Evolutionary conservation across 2,113 vertebrate species (phyloP).

Genomic region (Erinaceus europaeus): DNA sequence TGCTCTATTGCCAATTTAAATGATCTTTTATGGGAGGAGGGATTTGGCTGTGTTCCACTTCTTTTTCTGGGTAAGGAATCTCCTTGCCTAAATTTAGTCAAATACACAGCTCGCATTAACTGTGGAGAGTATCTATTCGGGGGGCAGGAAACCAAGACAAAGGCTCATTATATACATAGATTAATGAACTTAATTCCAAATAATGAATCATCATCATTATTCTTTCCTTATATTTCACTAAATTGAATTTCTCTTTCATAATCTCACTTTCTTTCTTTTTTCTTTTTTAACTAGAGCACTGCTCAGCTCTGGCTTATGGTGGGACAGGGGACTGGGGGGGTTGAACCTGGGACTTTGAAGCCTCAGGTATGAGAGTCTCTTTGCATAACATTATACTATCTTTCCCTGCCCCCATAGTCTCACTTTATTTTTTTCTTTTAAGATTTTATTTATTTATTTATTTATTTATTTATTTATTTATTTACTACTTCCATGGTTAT

Average conservation of each 20-base stretch:
- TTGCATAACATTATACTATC: no score
- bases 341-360: no score
- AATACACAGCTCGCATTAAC: background rate
- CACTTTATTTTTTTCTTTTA: no score
- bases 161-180: constrained; percentile 24
- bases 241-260: background rate
- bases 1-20: background rate
- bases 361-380: no score
- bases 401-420: no score
- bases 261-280: constrained; percentile 33
- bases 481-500: no score
- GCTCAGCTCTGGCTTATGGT: no score
- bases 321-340: no score
- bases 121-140: background rate
- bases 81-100: background rate
- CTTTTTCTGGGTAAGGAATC: constrained; percentile 13
- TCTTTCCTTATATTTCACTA: background rate
- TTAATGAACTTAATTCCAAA: background rate
- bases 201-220: background rate
- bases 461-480: no score
- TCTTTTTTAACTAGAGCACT: no score
- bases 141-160: background rate
- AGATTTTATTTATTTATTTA: no score
- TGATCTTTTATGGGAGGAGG: background rate
- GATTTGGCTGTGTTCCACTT: background rate